These are phyloP conservation scores for Cephalopachus bancanus DNA, from an alignment of 2,797 vertebrate genomes.

Conservation along the genomic window DNA sequence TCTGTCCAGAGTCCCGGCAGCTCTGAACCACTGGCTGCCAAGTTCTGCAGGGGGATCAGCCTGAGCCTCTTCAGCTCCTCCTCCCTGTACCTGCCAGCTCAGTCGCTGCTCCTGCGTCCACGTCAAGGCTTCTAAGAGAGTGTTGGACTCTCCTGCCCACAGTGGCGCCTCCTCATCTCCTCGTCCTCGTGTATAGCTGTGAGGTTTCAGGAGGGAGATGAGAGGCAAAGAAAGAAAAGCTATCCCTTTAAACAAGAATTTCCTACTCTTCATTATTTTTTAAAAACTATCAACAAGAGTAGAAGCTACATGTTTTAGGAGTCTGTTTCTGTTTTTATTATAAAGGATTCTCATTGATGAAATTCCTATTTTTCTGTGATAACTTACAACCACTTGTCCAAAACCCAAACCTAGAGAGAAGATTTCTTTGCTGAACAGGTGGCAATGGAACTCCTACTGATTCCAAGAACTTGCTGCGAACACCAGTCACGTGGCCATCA, in stretches of 20 bases:
- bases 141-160: too few relatives aligned
- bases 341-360: not conserved
- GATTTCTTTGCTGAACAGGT: not conserved
- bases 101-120: rapidly evolving
- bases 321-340: not conserved
- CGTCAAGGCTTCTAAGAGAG: not conserved
- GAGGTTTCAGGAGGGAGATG: not conserved
- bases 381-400: not conserved
- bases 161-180: not conserved
- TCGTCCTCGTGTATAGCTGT: not conserved
- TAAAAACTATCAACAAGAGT: not conserved
- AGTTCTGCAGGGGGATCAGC: not conserved
- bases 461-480: not conserved
- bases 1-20: rapidly evolving
- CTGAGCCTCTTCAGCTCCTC: not conserved
- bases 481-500: not conserved
- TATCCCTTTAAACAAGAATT: not conserved
- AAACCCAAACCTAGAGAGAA: not conserved
- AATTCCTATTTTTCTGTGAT: not conserved
- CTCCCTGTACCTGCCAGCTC: too few relatives aligned
- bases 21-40: not conserved
- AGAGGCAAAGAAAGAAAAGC: not conserved
- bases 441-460: not conserved
- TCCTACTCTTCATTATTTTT: not conserved
- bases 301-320: not conserved